These are phyloP conservation scores for Ursus arctos DNA, from an alignment of 2,113 vertebrate species.

Conservation along the genomic window DNA sequence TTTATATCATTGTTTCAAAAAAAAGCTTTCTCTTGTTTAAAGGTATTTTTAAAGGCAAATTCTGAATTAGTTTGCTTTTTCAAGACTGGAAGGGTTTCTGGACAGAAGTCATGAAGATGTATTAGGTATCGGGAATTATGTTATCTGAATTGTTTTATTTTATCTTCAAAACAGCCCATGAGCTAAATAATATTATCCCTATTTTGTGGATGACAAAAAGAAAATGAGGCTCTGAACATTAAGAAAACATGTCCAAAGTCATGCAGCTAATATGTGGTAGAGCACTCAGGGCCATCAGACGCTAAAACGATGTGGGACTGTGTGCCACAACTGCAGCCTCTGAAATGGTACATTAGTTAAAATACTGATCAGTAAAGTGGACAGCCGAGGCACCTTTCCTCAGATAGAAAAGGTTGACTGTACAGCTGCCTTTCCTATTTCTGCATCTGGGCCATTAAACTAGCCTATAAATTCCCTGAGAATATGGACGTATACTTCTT, in stretches of 20 bases:
- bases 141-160: constrained; percentile 1
- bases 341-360: not conserved
- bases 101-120: not conserved
- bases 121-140: not conserved
- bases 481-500: not conserved
- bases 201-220: not conserved
- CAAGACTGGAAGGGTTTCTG: not conserved
- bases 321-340: not conserved
- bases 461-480: not conserved
- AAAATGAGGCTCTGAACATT: not conserved
- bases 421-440: not conserved
- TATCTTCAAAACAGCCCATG: not conserved
- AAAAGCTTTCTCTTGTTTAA: not conserved
- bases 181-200: not conserved
- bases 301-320: not conserved
- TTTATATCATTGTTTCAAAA: not conserved
- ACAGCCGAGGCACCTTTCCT: not conserved
- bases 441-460: not conserved
- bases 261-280: not conserved
- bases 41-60: constrained; percentile 31
- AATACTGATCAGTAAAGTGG: not conserved
- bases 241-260: not conserved
- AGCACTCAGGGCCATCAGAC: not conserved
- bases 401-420: not conserved
- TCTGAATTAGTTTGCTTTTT: constrained; percentile 29